Evolutionary conservation across 1,140 invertebrate genomes (phyloP), one percentile per base, ranked within the genome.

Genomic region (Vollenhovia emeryi): DNA sequence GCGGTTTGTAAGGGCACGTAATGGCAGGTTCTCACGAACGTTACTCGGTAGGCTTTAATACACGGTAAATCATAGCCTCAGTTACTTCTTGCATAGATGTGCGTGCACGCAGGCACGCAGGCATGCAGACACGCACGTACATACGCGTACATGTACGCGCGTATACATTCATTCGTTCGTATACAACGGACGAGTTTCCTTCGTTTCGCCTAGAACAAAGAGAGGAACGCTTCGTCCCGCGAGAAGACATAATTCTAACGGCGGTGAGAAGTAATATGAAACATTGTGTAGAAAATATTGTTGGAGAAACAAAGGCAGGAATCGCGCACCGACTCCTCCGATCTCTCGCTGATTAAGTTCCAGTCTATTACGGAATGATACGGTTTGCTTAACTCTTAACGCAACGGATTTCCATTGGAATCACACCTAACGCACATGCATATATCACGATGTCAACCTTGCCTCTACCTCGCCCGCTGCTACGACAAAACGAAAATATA

Each of bases 1-100:
- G 59, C 45, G 24, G 33, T 64, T 62, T 24, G 15, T 52, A 76
- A 76, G 71, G 43, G 30, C 24, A 50, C 33, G 71, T 84, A 84
- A 84, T 84, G 71, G 24, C 24, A 73, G 59, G 57, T 84, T 84
- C 55, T 84, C 57, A 84, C 71, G 57, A 60, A 75, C 57, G 69
- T 84, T 84, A 74, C 43, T 84, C 48, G 30, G 43, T 84, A 74
- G 40, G 30, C 45, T 75, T 62, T 84, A 84, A 84, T 84, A 62
- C 43, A 84, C n/a, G 43, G 69, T 75, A 84, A 84, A 84, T 84
- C 57, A 84, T 74, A 84, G 55, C 43, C 15, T 74, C 18, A 33
- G 76, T 68, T 66, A 66, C 43, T 21, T 64, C 45, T 68, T 79
- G 60, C 60, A 45, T 79, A 52, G 59, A 79, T 36, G 33, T n/a